Evolutionary conservation across 35 echinoderm and acorn worm species (phyloP).

Genomic region (Apostichopus japonicus): DNA sequence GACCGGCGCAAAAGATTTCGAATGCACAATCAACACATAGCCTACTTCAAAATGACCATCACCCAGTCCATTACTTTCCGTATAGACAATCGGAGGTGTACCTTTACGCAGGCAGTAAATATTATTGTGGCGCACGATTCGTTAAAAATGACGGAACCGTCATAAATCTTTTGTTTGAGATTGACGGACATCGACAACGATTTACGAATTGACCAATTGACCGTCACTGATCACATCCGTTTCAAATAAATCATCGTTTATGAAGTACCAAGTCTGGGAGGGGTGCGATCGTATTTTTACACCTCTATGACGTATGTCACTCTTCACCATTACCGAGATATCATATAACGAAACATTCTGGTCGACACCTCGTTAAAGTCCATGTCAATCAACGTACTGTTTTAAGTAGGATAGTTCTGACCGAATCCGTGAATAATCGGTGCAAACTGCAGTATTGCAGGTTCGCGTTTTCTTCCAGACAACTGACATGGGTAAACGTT

Average conservation of each 20-base stretch:
- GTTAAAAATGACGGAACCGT: too few species aligned
- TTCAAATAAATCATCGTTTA: not conserved
- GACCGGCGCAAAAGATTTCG: too few species aligned
- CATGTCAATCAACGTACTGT: not conserved
- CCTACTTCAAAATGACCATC: too few species aligned
- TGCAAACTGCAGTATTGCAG: not conserved
- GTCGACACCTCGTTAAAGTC: not conserved
- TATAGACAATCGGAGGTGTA: too few species aligned
- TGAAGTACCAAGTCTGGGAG: not conserved
- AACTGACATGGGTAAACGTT: not conserved
- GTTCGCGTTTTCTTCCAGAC: not conserved
- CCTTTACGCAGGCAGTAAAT: too few species aligned
- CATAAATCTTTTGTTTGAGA: too few species aligned
- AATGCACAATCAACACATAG: too few species aligned
- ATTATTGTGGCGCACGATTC: too few species aligned
- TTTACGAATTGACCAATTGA: not conserved
- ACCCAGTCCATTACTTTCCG: too few species aligned
- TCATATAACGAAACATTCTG: not conserved
- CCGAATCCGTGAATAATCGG: not conserved
- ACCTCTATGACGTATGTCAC: not conserved
- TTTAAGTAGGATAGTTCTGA: not conserved
- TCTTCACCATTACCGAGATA: not conserved
- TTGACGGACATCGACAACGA: too few species aligned
- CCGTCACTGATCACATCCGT: not conserved
- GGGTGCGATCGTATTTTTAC: not conserved